Conservation (phyloP, 2,888 invertebrate species). For the Galeruca laticollis region DNA sequence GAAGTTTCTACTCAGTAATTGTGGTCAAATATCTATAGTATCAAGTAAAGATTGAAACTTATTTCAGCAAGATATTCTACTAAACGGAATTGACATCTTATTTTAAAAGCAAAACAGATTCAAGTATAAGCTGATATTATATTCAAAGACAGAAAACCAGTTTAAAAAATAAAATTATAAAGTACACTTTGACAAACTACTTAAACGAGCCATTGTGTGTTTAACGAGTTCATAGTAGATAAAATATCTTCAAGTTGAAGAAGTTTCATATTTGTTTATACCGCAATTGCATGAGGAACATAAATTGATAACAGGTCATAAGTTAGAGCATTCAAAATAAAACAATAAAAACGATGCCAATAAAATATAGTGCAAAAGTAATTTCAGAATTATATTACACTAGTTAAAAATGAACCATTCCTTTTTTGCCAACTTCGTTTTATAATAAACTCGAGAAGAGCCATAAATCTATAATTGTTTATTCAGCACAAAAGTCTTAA, state of each 20-base stretch:
- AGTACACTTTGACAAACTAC: too few species aligned
- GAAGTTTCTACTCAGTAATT: too few species aligned
- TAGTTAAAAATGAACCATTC: background rate
- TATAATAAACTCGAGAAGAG: background rate
- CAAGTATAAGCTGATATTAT: too few species aligned
- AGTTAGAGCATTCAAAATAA: background rate
- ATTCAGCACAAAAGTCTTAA: background rate
- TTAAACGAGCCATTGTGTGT: background rate
- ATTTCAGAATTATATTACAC: conserved; percentile 1
- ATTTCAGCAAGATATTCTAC: too few species aligned
- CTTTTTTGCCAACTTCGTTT: background rate
- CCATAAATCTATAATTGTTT: background rate
- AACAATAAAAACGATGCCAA: conserved; percentile 2
- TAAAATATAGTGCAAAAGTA: background rate
- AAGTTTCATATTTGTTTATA: background rate
- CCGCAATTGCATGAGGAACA: background rate
- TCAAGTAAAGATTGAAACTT: too few species aligned
- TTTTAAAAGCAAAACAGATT: too few species aligned
- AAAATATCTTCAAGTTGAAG: background rate
- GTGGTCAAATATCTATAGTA: too few species aligned
- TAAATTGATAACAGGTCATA: background rate
- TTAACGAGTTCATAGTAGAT: background rate
- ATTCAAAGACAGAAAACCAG: too few species aligned
- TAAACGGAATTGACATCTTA: too few species aligned
- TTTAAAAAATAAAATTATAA: too few species aligned